phyloP scores from a whole-genome alignment of 2,113 vertebrate species.

The Callipepla californica region DNA sequence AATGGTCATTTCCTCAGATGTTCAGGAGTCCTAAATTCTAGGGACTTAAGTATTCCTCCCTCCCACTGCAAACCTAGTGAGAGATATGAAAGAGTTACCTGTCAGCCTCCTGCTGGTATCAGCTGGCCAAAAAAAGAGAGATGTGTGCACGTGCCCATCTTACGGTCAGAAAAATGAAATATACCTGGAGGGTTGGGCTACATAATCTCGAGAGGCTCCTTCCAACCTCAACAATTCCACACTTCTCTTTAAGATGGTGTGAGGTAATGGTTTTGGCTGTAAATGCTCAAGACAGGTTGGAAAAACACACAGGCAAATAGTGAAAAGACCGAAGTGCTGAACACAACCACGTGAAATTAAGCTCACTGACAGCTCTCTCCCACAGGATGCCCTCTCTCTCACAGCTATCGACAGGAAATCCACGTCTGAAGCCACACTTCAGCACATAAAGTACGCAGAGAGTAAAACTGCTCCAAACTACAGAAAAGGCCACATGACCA shows the following conservation, averaged over 20 bases:
- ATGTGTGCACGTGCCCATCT: background rate
- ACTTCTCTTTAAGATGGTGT: background rate
- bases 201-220: background rate
- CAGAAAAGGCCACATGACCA: background rate
- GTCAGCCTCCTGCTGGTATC: background rate
- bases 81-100: background rate
- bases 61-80: background rate
- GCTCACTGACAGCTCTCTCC: background rate
- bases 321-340: background rate
- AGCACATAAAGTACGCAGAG: background rate
- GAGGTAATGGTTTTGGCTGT: background rate
- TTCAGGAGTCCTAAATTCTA: background rate
- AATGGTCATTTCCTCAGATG: fast-evolving
- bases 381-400: background rate
- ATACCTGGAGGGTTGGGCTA: background rate
- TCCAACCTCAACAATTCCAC: slow-evolving; percentile 1
- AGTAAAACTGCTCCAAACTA: background rate
- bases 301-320: background rate
- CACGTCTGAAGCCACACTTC: background rate
- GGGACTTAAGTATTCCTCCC: background rate
- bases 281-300: background rate
- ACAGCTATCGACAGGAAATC: fast-evolving
- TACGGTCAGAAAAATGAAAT: background rate
- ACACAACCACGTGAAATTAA: background rate
- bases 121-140: background rate